phyloP scores from a whole-genome alignment of 2,113 vertebrate species.

The Pteronura brasiliensis region DNA sequence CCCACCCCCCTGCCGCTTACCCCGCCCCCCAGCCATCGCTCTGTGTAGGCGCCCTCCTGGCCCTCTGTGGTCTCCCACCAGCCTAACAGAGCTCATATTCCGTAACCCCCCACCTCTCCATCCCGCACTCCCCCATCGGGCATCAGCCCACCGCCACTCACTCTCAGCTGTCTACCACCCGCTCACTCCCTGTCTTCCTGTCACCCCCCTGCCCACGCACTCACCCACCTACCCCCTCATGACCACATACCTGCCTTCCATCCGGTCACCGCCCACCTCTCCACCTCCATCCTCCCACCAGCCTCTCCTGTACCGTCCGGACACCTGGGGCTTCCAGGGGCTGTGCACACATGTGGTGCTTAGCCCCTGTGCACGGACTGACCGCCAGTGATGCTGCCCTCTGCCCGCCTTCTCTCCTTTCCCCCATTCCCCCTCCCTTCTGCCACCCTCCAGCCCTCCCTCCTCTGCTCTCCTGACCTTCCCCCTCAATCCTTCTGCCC shows the following conservation, averaged over 20 bases:
- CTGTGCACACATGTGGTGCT: fast-evolving
- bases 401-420: not conserved
- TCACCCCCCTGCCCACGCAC: not conserved
- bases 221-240: not conserved
- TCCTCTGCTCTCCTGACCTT: not conserved
- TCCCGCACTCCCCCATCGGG: not conserved
- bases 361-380: fast-evolving
- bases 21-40: not conserved
- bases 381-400: fast-evolving
- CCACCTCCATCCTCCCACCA: too few species aligned
- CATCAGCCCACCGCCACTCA: fast-evolving
- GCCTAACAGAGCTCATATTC: fast-evolving
- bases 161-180: not conserved
- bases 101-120: fast-evolving
- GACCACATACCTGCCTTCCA: not conserved
- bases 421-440: fast-evolving
- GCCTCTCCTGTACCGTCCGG: fast-evolving
- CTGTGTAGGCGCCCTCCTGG: fast-evolving
- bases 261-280: not conserved
- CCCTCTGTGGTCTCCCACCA: not conserved
- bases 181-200: too few species aligned
- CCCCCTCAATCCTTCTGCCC: not conserved
- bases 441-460: not conserved
- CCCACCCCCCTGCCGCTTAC: too few species aligned
- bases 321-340: fast-evolving